Percentiles rank a stretch among this genome's conserved stretches.
These are phyloP conservation scores for Neolamprologus longior DNA, from an alignment of 2,113 vertebrate genomes.

Conservation along the genomic window DNA sequence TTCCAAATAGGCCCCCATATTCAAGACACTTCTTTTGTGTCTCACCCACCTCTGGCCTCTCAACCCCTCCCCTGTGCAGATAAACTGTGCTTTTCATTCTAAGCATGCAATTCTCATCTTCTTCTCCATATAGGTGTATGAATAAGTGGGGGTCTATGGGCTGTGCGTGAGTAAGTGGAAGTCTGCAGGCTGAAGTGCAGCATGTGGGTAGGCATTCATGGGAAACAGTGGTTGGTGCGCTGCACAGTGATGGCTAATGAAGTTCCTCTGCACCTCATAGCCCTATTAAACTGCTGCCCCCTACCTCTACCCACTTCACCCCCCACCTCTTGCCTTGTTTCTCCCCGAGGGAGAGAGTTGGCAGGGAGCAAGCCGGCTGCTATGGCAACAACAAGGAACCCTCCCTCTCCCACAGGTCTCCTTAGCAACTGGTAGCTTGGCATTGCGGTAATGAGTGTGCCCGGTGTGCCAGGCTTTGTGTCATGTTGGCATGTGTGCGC, in stretches of 20 bases:
- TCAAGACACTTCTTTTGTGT: conserved; percentile 36
- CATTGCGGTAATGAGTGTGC: conserved; percentile 74
- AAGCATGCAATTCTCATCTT: conserved; percentile 42
- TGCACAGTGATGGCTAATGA: conserved; percentile 56
- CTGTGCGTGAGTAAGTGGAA: conserved; percentile 53
- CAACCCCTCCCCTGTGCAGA: conserved; percentile 9
- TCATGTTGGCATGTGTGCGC: conserved; percentile 53
- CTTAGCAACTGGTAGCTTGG: conserved; percentile 82
- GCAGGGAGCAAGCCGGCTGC: conserved; percentile 74
- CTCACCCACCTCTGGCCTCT: conserved; percentile 34
- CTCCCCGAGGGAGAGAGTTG: conserved; percentile 71
- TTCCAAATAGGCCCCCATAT: conserved; percentile 6
- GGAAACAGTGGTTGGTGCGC: conserved; percentile 32
- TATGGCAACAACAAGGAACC: conserved; percentile 78
- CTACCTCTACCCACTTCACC: conserved; percentile 65
- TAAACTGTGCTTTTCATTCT: conserved; percentile 48
- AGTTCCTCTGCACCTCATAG: conserved; percentile 62
- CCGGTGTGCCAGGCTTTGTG: conserved; percentile 71
- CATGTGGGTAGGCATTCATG: conserved; percentile 45
- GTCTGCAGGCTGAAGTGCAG: conserved; percentile 42
- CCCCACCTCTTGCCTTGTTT: conserved; percentile 60
- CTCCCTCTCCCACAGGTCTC: conserved; percentile 80
- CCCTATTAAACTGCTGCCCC: conserved; percentile 64
- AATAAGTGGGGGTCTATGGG: conserved; percentile 40
- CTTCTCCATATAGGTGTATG: conserved; percentile 38